A percentile compares a stretch with the other conserved stretches of the same genome.
Evolutionary conservation across 1,140 invertebrate species (phyloP).

Genomic region (Oncopeltus fasciatus): DNA sequence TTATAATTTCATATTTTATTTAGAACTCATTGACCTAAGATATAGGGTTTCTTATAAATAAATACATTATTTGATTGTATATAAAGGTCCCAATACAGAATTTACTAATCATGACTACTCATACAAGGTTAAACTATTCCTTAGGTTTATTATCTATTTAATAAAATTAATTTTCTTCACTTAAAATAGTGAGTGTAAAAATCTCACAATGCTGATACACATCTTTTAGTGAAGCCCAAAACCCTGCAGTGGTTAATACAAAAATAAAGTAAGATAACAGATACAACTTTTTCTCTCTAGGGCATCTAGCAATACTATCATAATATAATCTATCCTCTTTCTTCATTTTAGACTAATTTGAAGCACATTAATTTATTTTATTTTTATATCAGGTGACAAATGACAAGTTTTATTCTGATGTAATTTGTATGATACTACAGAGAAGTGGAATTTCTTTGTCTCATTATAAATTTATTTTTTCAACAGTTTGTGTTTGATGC

Average conservation of each 20-base stretch:
- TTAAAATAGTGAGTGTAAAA: neutral
- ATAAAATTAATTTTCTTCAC: neutral
- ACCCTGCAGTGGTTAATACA: neutral
- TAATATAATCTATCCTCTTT: no score
- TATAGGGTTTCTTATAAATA: no score
- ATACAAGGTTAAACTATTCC: neutral
- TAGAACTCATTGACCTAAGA: no score
- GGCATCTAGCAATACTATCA: no score
- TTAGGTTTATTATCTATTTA: constrained; percentile 7
- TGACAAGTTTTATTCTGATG: no score
- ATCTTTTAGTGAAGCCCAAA: neutral
- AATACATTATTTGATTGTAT: constrained; percentile 15
- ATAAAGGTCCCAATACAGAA: constrained; percentile 12
- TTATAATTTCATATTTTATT: neutral
- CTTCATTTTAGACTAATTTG: no score
- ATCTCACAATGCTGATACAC: neutral
- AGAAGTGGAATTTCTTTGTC: no score
- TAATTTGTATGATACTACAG: no score
- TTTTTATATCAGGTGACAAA: no score
- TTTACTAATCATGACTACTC: constrained; percentile 14
- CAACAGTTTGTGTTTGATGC: no score
- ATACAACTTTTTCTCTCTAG: neutral
- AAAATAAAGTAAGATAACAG: neutral
- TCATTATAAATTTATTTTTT: no score
- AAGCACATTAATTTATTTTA: no score